Base-by-base conservation (phyloP, 2,888 invertebrate genomes). In the Aproaerema taeniolella region DNA sequence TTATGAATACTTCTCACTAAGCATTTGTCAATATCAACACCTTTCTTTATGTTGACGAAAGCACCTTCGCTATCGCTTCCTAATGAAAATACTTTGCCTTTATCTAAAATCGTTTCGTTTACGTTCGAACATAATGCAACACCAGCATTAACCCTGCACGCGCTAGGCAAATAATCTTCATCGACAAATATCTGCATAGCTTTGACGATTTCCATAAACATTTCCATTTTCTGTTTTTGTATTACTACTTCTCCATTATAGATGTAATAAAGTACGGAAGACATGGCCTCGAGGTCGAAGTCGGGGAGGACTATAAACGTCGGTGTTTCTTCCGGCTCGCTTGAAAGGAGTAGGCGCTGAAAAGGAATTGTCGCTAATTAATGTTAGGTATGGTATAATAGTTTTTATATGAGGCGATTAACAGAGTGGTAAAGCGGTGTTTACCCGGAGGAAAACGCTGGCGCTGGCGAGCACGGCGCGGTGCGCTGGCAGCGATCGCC, bases 401-500 rank as follows among this genome's bases (percentile, higher is more conserved):
- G 32, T 20, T 7, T 6, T 26, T 17, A 12, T 39, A 31, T 42
- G 25, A 24, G 25, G 30, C 37, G 36, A 17, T 32, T 39, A 35
- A 8, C 35, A 35, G n/a, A 24, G n/a, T 30, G 14, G 36, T 41
- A 32, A 30, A 14, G 35, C 7, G 6, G 9, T 14, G 16, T 55
- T 45, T 76, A 92, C 92, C 82, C 89, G 89, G 11, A 92, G 80
- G 58, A 91, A 89, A 39, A 88, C 87, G 77, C 92, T 92, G 52
- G 90, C 92, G 45, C 91, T 91, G 1, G 92, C 91, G 6, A 92
- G 79, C 8, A 92, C 90, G 2, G 90, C 80, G 33, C 91, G 89
- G 62, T 92, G 92, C 0, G 92, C 92, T 58, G 87, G 87, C 55
- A 92, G 87, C 41, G 87, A 81, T 25, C 88, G 88, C 11, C 89